Base-by-base conservation (phyloP, 2,113 vertebrate genomes). In the Limnothrissa miodon region DNA sequence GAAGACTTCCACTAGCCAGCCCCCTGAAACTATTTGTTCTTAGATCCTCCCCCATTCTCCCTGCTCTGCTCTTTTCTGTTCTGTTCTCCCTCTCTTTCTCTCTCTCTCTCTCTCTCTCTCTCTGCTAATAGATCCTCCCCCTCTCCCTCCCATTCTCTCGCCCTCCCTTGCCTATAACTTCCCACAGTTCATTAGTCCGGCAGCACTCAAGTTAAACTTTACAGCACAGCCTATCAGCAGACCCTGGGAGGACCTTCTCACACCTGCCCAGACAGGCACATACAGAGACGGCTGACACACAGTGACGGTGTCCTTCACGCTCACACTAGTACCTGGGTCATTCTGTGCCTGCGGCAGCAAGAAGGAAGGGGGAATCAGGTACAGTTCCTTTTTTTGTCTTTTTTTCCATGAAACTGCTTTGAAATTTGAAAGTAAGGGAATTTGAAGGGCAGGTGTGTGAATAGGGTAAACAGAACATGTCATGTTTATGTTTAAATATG, bases 51-150 rank as follows among this genome's bases (percentile, higher is more conserved):
- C 66, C 66, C 33, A 74, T 74, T 74, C 59, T 25, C 59, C 29
- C 59, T 29, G 29, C 33, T 39, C 29, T 36, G 29, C 66, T 74
- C 11, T 74, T 29, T 17, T 36, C 29, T 70, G 8, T 29, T 70
- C 62, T 86, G 25, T 39, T 53, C 79, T 42, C 29, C 23, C 33
- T n/a, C 82, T 29, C 23, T 66, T 25, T 83, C 80, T 70, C 80
- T 83, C 6, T 59, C 70, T 45, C 85, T 15, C 39, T 25, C 29
- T 25, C 79, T 29, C n/a, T 56, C 33, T 82, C 80, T 70, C 81
- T 82, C 3, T 59, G 56, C 70, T 44, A 85, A 9, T 82, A 83
- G 88, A 82, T 86, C 85, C 89, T 89, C 88, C 88, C 87, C 83
- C 80, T 83, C n/a, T 56, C 78, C 59, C 83, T 86, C 78, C 80